Percentiles rank a stretch among this genome's conserved stretches.
Conservation (phyloP, 1,140 invertebrate genomes). For the Pachypeltis micranthus region DNA sequence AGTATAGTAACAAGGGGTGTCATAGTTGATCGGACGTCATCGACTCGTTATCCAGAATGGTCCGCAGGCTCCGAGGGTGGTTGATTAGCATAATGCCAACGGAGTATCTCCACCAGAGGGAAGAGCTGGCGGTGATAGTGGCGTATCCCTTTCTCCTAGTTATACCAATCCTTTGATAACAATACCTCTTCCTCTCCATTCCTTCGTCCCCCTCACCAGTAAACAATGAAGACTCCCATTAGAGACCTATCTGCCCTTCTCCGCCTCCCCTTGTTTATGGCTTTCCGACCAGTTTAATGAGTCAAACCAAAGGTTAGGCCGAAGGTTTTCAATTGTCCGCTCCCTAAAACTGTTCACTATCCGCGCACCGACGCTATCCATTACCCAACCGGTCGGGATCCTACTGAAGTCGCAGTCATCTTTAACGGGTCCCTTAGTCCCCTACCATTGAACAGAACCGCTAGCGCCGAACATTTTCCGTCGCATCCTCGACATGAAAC, state of each 20-base stretch:
- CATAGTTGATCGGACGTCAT: not conserved
- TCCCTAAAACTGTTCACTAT: not conserved
- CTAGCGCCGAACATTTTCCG: no score
- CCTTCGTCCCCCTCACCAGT: not conserved
- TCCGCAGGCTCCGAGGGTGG: not conserved
- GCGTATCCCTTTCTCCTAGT: not conserved
- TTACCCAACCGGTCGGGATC: no score
- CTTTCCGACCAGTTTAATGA: not conserved
- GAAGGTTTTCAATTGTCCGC: not conserved
- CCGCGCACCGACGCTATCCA: no score
- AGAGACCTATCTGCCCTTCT: not conserved
- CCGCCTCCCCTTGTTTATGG: not conserved
- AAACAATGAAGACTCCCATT: not conserved
- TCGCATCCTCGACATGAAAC: no score
- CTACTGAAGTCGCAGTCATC: no score
- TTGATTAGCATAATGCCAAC: not conserved
- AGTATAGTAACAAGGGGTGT: not conserved
- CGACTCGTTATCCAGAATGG: not conserved
- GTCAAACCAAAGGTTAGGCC: not conserved
- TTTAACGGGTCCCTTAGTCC: no score
- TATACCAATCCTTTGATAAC: not conserved
- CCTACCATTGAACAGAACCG: no score
- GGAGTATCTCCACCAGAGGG: not conserved
- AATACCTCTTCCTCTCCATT: no score
- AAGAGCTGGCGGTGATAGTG: not conserved